Evolutionary conservation across 2,113 vertebrate genomes (phyloP), one percentile per base, ranked within the genome.

Genomic region (Cranoglanis bouderius): DNA sequence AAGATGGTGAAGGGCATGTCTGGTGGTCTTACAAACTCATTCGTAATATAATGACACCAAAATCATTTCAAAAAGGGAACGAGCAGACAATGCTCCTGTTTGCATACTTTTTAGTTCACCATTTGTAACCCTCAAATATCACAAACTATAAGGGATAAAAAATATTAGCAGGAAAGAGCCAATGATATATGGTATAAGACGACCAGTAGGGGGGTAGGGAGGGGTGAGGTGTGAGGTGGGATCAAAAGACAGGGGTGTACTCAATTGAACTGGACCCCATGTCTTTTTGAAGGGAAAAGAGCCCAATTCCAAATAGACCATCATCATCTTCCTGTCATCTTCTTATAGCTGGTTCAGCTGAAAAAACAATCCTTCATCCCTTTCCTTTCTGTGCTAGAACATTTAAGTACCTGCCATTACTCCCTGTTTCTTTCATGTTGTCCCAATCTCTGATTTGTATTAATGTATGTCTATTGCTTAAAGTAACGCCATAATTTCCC

Each of bases 1-100:
- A 88, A 88, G 81, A 91, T 90, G 90, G 72, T 88, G 90, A 91
- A 88, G 85, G 82, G 84, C 88, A 91, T 91, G 90, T 91, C 84
- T 89, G 84, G 77, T 84, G 49, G 87, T 85, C 35, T 55, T 85
- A 77, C 35, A 51, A 87, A 83, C 49, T 81, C 19, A 32, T 63
- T 85, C 74, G 87, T 38, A 85, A 84, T 29, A 65, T 51, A 67
- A 88, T 57, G 57, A 26, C 13, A 65, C 40, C 49, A 61, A 82
- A 87, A 29, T 70, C 10, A 29, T 59, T 88, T 82, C 32, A 6
- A 59, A 77, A 55, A 78, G 4, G 21, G 7, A 84, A 88, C 0
- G 75, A 87, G 59, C 14, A 84, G 77, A 43, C 72, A 87, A 24
- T 59, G 72, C 32, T 65, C 38, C 77, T 40, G 40, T 85, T 67